Evolutionary conservation across 2,888 invertebrate genomes (phyloP).

Genomic region (Pharmacophagus antenor): DNA sequence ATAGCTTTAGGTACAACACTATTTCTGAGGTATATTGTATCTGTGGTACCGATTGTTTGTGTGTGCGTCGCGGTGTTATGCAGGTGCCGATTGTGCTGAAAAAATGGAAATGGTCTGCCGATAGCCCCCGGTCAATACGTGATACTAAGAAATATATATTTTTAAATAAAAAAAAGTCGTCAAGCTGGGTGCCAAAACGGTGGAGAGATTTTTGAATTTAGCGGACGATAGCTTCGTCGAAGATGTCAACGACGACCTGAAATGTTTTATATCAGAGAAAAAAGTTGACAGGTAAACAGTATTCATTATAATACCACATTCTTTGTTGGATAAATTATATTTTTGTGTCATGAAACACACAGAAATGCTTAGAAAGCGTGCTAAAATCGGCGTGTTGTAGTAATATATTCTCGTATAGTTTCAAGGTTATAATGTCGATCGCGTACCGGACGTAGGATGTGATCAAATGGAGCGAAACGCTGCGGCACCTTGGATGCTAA

Average conservation of each 20-base stretch:
- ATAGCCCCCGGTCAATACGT: constrained; percentile 64
- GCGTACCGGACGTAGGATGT: constrained; percentile 53
- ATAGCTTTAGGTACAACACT: constrained; percentile 15
- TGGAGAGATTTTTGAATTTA: constrained; percentile 71
- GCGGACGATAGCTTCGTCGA: constrained; percentile 75
- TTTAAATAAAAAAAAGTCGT: constrained; percentile 41
- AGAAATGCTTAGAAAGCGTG: constrained; percentile 26
- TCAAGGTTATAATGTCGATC: constrained; percentile 71
- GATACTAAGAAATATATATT: constrained; percentile 45
- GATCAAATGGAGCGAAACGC: constrained; percentile 57
- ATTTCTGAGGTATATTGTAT: constrained; percentile 12
- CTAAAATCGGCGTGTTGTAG: constrained; percentile 27
- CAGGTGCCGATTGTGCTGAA: constrained; percentile 37
- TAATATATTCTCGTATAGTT: constrained; percentile 41
- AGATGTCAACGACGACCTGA: constrained; percentile 76
- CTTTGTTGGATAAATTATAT: constrained; percentile 32
- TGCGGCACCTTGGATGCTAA: constrained; percentile 57
- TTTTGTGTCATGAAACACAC: constrained; percentile 27
- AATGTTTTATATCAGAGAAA: constrained; percentile 72
- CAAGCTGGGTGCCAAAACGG: constrained; percentile 80
- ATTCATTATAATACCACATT: constrained; percentile 45
- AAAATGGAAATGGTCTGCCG: constrained; percentile 49
- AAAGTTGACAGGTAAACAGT: constrained; percentile 78
- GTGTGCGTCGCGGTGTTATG: constrained; percentile 37
- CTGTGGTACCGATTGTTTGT: constrained; percentile 27